phyloP scores from a whole-genome alignment of 2,888 invertebrate species.

The Pomacea canaliculata region DNA sequence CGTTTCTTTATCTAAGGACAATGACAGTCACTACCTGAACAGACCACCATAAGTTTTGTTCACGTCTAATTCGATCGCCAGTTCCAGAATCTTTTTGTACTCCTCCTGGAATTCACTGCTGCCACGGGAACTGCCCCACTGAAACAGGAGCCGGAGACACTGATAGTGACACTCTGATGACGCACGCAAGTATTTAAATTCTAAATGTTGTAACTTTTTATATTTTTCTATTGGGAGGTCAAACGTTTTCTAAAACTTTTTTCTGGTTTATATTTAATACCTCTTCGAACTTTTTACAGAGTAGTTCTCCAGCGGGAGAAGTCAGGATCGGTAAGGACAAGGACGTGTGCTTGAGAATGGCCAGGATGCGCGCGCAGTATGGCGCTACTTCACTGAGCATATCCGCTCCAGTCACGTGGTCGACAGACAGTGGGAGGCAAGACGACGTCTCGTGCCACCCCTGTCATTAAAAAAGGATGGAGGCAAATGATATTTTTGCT shows the following conservation, averaged over 20 bases:
- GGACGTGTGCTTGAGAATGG: slow-evolving; percentile 59
- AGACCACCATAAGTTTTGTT: slow-evolving; percentile 43
- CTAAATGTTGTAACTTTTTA: not conserved
- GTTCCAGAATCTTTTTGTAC: slow-evolving; percentile 43
- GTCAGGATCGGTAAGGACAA: slow-evolving; percentile 32
- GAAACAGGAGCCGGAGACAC: slow-evolving; percentile 9
- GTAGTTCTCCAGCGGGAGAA: slow-evolving; percentile 32
- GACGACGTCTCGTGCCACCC: slow-evolving; percentile 52
- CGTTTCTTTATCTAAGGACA: no score
- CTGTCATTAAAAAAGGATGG: slow-evolving; percentile 22
- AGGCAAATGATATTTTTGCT: not conserved
- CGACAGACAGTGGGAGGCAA: slow-evolving; percentile 42
- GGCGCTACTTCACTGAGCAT: slow-evolving; percentile 51
- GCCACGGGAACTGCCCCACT: slow-evolving; percentile 44
- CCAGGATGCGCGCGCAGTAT: slow-evolving; percentile 54
- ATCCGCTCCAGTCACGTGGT: slow-evolving; percentile 38
- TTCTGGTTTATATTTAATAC: slow-evolving; percentile 33
- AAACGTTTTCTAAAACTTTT: not conserved
- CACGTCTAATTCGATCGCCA: slow-evolving; percentile 48
- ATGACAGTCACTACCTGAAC: slow-evolving; percentile 43
- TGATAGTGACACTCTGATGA: no score
- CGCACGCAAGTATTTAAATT: not conserved
- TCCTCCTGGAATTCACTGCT: slow-evolving; percentile 47
- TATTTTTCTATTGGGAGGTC: not conserved
- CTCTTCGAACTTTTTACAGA: slow-evolving; percentile 53